These are phyloP conservation scores for Limnephilus lunatus DNA, from an alignment of 2,888 invertebrate species.

Conservation along the genomic window DNA sequence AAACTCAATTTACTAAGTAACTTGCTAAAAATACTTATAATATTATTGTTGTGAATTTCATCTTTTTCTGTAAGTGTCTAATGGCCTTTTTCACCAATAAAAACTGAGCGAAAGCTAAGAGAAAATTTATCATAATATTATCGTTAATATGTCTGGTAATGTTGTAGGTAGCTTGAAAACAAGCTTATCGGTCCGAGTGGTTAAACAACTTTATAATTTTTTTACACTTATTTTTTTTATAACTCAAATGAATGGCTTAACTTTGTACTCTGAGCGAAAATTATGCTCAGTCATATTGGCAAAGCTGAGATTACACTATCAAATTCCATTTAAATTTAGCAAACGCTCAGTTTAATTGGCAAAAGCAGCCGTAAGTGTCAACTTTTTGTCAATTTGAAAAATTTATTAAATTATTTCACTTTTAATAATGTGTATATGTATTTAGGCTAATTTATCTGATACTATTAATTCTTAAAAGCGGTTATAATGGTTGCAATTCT, in stretches of 20 bases:
- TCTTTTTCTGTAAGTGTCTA: background rate
- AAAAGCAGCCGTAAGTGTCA: background rate
- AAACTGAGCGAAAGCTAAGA: background rate
- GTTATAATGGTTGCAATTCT: background rate
- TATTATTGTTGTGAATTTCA: background rate
- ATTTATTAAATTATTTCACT: no score
- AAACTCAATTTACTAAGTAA: background rate
- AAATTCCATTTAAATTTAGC: background rate
- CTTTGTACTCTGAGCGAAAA: background rate
- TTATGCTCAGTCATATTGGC: background rate
- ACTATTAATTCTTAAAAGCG: background rate
- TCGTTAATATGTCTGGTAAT: no score
- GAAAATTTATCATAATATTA: background rate
- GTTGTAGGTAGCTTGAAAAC: no score
- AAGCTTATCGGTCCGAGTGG: no score
- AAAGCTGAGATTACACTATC: background rate
- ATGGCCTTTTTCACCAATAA: background rate
- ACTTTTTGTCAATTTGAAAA: no score
- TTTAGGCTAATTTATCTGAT: no score
- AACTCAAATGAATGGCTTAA: background rate
- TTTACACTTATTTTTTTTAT: no score
- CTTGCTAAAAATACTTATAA: background rate
- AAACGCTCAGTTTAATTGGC: background rate
- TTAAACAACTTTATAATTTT: background rate
- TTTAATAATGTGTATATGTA: no score